A percentile compares a stretch with the other conserved stretches of the same genome.
phyloP scores from a whole-genome alignment of 2,888 invertebrate species.

The Celastrina argiolus region DNA sequence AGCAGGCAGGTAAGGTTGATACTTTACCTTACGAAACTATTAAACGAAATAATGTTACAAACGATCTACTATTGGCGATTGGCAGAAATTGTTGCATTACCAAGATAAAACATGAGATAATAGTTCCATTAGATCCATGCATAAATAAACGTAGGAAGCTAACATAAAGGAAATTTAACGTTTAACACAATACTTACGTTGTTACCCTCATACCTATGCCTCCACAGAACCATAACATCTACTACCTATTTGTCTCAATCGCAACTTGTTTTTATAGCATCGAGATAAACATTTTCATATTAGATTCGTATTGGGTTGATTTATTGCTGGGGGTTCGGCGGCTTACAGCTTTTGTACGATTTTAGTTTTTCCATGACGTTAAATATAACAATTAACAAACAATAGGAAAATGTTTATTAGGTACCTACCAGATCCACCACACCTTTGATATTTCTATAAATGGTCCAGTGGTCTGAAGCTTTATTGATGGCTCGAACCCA shows the following conservation, averaged over 20 bases:
- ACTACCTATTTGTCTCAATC: slow-evolving; percentile 21
- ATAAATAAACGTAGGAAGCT: no score
- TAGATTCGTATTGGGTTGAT: slow-evolving; percentile 16
- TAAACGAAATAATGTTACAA: no score
- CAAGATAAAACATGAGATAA: no score
- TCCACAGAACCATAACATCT: not conserved
- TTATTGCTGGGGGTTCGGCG: not conserved
- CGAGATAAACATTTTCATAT: slow-evolving; percentile 20
- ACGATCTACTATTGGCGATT: no score
- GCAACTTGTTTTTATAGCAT: slow-evolving; percentile 21
- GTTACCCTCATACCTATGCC: not conserved
- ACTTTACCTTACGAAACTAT: no score
- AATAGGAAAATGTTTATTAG: not conserved
- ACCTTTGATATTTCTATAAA: no score
- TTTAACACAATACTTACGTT: not conserved
- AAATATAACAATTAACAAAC: not conserved
- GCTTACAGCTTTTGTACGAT: not conserved
- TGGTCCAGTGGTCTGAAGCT: no score
- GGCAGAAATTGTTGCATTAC: no score
- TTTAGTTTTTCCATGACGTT: not conserved
- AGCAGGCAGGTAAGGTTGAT: no score
- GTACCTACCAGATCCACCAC: no score
- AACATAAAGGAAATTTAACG: not conserved
- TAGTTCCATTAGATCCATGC: no score
- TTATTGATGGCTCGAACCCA: no score